These are phyloP conservation scores for Epinotia brunnichana DNA, from an alignment of 2,888 invertebrate genomes.

Conservation along the genomic window DNA sequence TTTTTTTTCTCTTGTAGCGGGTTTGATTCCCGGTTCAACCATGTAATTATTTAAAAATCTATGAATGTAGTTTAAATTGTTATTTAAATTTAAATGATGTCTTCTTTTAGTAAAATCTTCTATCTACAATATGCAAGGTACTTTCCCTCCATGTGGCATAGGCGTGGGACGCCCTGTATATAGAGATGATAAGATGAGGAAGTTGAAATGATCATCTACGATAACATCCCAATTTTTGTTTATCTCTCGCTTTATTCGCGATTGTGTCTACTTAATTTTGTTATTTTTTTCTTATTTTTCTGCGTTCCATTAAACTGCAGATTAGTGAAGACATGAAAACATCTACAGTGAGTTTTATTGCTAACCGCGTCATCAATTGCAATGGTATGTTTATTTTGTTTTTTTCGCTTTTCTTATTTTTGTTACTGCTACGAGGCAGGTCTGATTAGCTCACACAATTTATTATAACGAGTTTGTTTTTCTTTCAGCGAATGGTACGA, in stretches of 20 bases:
- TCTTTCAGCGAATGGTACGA: conserved; percentile 26
- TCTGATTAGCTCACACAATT: conserved; percentile 6
- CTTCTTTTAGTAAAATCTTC: too few species aligned
- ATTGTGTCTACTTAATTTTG: not conserved
- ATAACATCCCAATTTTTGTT: not conserved
- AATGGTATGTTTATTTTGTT: conserved; percentile 50
- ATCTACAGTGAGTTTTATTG: conserved; percentile 27
- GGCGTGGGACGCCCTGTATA: too few species aligned
- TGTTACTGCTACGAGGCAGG: conserved; percentile 6
- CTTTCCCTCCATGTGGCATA: too few species aligned
- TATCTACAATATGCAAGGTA: too few species aligned
- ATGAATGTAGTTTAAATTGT: too few species aligned
- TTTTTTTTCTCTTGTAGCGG: too few species aligned
- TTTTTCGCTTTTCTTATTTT: conserved; percentile 46
- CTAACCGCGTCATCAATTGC: conserved; percentile 21
- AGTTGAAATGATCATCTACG: not conserved
- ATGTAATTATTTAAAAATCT: too few species aligned
- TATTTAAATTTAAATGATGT: too few species aligned
- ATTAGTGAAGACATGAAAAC: conserved; percentile 3
- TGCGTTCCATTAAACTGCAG: not conserved
- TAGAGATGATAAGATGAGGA: too few species aligned
- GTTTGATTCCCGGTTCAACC: too few species aligned
- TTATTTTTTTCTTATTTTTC: not conserved
- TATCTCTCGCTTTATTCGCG: not conserved
- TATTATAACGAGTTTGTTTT: conserved; percentile 9